Percentiles rank a stretch among this genome's conserved stretches.
These are phyloP conservation scores for Ruditapes philippinarum DNA, from an alignment of 1,140 invertebrate species.

Conservation along the genomic window DNA sequence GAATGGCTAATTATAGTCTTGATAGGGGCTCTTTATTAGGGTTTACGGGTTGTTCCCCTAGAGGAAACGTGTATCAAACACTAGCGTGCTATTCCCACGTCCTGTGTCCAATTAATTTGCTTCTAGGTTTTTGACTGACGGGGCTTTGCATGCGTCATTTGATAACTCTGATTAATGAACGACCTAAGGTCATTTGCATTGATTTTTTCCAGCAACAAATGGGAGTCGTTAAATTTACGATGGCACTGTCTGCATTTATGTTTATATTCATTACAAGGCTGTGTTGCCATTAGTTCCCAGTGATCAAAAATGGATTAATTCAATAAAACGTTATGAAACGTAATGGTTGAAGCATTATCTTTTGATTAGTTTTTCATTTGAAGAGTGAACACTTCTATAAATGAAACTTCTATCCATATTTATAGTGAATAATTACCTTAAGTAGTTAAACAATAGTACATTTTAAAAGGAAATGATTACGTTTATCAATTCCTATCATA, in stretches of 20 bases:
- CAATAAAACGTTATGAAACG: constrained; percentile 5
- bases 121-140: constrained; percentile 30
- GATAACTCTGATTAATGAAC: constrained; percentile 45
- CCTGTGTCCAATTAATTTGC: constrained; percentile 45
- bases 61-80: constrained; percentile 36
- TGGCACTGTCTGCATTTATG: background rate
- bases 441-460: too few relatives aligned
- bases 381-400: background rate
- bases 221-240: constrained; percentile 8
- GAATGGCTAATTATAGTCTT: constrained; percentile 40
- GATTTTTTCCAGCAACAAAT: constrained; percentile 39
- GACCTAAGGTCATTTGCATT: constrained; percentile 27
- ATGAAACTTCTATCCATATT: too few relatives aligned
- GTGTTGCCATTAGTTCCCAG: background rate
- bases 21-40: constrained; percentile 42
- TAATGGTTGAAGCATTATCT: background rate
- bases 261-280: background rate
- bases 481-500: too few relatives aligned
- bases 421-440: too few relatives aligned
- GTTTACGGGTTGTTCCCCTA: constrained; percentile 44
- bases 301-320: constrained; percentile 28
- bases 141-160: constrained; percentile 47
- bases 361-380: background rate
- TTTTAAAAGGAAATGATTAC: too few relatives aligned
- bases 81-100: constrained; percentile 36